phyloP scores from a whole-genome alignment of 2,797 vertebrate species.

The Coregonus ussuriensis region DNA sequence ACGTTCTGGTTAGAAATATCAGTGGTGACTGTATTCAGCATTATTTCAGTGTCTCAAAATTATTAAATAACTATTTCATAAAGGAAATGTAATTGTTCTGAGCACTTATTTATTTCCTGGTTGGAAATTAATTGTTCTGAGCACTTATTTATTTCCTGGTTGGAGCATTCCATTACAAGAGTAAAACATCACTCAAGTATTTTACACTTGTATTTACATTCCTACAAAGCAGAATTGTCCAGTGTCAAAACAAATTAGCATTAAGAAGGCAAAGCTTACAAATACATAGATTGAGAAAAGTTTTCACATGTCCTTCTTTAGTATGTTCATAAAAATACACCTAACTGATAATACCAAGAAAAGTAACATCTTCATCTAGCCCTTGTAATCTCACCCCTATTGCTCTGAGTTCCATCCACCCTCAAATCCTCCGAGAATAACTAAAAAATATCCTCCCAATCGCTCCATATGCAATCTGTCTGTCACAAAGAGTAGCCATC shows the following conservation, averaged over 20 bases:
- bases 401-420: slow-evolving; percentile 1
- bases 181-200: slow-evolving; percentile 32
- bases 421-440: slow-evolving; percentile 12
- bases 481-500: slow-evolving; percentile 7
- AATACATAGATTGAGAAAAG: slow-evolving; percentile 9
- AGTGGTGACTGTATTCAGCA: slow-evolving; percentile 18
- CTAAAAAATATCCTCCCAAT: neutral
- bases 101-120: slow-evolving; percentile 55
- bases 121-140: slow-evolving; percentile 12
- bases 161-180: slow-evolving; percentile 31
- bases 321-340: slow-evolving; percentile 34
- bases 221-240: slow-evolving; percentile 39
- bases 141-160: slow-evolving; percentile 55
- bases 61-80: neutral
- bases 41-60: slow-evolving; percentile 26
- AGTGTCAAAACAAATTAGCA: slow-evolving; percentile 52
- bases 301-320: slow-evolving; percentile 25
- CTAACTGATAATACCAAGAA: slow-evolving; percentile 28
- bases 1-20: neutral
- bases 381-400: neutral
- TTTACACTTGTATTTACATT: slow-evolving; percentile 46
- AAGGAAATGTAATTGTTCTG: neutral
- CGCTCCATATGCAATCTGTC: neutral
- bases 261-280: slow-evolving; percentile 46
- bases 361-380: slow-evolving; percentile 18